Base-by-base conservation (phyloP, 2,888 invertebrate species). In the Aphodius granarius region DNA sequence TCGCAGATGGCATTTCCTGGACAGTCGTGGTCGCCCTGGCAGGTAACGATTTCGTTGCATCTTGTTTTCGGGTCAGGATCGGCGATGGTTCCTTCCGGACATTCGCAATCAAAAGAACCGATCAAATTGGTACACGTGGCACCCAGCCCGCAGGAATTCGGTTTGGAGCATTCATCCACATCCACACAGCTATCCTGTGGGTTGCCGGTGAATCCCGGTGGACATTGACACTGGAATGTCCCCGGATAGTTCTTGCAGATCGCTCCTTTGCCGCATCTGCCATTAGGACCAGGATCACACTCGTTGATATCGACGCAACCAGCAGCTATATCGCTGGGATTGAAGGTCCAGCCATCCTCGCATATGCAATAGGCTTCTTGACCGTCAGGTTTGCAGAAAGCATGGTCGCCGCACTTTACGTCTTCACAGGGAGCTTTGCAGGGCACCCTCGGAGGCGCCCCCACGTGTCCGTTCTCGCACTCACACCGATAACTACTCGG, bases 221-320 rank as follows among this genome's bases (percentile, higher is more conserved):
- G 94, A 83, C 97, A 97, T 75, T 92, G 91, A 82, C 97, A 97
- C 63, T 89, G 89, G 82, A 92, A 97, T 79, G 93, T 91, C 73
- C 97, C 97, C 3, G 92, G 92, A 4, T 91, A 89, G 83, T 97
- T 97, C 15, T 92, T 91, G 83, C 97, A 97, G 9, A 91, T 88
- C 5, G 97, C 94, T 83, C 96, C 94, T 78, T 89, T 88, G n/a
- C 96, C 97, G 86, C 97, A 97, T 80, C 93, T 91, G 72, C 96
- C 95, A 71, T 91, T 93, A 0, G 93, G 92, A 22, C 95, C 95
- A 79, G 94, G 91, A 83, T 96, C 95, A 84, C 98, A 98, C 88
- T 98, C 98, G 85, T 98, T 91, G 79, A 98, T 93, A 87, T 98
- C 97, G 77, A 96, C 91, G 84, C 97, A 97, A 76, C 97, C 97